Base-by-base conservation (phyloP, 2,888 invertebrate genomes). In the Chesias legatella region DNA sequence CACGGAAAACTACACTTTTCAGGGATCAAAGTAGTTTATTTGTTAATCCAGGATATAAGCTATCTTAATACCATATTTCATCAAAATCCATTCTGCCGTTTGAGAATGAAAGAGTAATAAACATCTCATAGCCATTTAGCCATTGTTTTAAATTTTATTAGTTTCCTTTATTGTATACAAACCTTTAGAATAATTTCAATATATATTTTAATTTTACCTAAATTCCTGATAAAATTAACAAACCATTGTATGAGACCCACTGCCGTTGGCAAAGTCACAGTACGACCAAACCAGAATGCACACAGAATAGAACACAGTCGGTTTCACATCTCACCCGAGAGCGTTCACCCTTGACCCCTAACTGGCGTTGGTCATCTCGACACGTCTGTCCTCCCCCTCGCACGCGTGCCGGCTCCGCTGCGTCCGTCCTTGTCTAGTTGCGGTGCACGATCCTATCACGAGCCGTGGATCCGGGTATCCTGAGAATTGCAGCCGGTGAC, bases 331-430 rank as follows among this genome's bases (percentile, higher is more conserved):
- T 79, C 79, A 77, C 78, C 81, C 73, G 67, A 79, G 86, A 85
- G 79, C 86, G 66, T 88, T 88, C 84, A 88, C 86, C 86, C 79
- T 68, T 88, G 86, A 88, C 86, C 86, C 69, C 79, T 78, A 77
- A 77, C 74, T 74, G 71, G 71, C 73, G 77, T 78, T 85, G 86
- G 86, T 84, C 86, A 86, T 83, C 82, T 78, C 67, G 73, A 75
- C 74, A 73, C 71, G 67, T 59, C 56, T 51, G 47, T 64, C 34
- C 47, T 79, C 79, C 55, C 67, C 9, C 51, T 76, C 65, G 4
- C 48, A 42, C 71, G 1, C 6, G 9, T 3, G 5, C 0, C 3
- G 3, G 7, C 1, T 1, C 3, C 32, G 10, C 44, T 79, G 54
- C 42, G 17, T 21, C 48, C 33, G 47, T 78, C 72, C 62, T 59